Evolutionary conservation across 2,797 vertebrate genomes (phyloP).

Genomic region (Xerus rutilus): DNA sequence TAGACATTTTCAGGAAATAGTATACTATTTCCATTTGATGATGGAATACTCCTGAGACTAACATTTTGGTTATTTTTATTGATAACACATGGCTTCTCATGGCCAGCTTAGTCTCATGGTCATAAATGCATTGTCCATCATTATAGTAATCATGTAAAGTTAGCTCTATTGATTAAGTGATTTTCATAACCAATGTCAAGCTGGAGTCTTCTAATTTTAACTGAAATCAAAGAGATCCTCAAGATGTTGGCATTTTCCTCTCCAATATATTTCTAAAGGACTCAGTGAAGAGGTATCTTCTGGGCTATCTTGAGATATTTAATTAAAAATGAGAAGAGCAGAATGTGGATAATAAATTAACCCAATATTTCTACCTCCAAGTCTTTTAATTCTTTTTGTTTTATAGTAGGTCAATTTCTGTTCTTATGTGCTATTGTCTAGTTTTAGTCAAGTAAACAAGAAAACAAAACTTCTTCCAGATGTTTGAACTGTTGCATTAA

Average conservation of each 20-base stretch:
- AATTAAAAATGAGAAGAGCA: background rate
- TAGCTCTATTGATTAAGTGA: background rate
- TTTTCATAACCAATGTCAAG: background rate
- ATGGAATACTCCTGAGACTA: background rate
- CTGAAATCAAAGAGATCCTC: background rate
- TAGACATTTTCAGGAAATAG: background rate
- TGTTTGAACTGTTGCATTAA: background rate
- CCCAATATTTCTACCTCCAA: background rate
- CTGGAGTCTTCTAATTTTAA: background rate
- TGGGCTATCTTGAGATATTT: background rate
- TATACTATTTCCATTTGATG: background rate
- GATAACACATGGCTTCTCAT: background rate
- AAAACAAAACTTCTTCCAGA: slow-evolving; percentile 4
- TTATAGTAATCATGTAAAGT: background rate
- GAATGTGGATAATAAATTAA: background rate
- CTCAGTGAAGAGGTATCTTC: background rate
- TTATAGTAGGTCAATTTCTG: background rate
- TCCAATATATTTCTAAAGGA: background rate
- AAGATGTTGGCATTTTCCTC: background rate
- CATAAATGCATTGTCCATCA: background rate
- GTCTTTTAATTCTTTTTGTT: background rate
- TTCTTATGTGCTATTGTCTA: background rate
- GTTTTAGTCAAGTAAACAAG: background rate
- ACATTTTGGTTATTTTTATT: background rate
- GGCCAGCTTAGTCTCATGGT: background rate